phyloP scores from a whole-genome alignment of 2,113 vertebrate genomes.

The Prionailurus bengalensis region DNA sequence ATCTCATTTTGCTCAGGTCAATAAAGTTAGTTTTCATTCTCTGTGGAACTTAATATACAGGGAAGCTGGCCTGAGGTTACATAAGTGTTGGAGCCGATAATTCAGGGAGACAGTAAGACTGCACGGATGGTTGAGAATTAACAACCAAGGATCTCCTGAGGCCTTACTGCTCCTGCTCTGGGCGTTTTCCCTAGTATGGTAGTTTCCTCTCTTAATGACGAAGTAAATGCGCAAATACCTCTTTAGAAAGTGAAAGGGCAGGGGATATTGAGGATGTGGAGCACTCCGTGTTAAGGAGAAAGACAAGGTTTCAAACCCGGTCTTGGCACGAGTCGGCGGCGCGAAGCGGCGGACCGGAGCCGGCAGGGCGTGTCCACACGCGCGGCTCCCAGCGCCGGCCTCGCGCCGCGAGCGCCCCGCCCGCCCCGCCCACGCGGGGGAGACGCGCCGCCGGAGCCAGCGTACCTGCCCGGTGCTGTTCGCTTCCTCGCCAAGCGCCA shows the following conservation, averaged over 20 bases:
- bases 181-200: neutral
- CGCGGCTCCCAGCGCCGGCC: neutral
- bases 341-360: neutral
- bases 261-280: neutral
- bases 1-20: neutral
- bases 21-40: neutral
- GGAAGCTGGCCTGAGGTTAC: neutral
- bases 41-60: neutral
- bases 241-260: neutral
- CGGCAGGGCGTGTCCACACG: neutral
- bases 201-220: neutral
- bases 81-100: neutral
- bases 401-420: neutral
- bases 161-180: neutral
- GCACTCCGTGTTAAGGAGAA: neutral
- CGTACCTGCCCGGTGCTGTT: neutral
- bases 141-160: neutral
- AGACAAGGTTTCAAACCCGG: neutral
- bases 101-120: neutral
- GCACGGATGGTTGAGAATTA: neutral
- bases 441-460: rapidly evolving
- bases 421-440: neutral
- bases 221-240: slow-evolving; percentile 2
- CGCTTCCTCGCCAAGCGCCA: neutral
- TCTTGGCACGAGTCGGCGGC: neutral